Conservation (phyloP, 2,797 vertebrate genomes). For the Delichon dasypus region DNA sequence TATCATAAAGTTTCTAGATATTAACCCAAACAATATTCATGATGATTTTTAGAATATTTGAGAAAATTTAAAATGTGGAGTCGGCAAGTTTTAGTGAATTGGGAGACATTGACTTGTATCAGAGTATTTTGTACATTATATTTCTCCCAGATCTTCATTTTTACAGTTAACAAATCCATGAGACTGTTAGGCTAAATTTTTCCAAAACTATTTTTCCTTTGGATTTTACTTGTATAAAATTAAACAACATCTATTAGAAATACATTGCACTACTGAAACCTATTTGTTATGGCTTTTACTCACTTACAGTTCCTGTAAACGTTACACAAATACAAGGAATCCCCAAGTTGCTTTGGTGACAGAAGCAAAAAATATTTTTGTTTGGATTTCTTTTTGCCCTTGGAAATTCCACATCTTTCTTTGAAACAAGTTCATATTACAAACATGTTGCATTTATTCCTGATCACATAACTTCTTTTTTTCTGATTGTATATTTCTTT, state of each 20-base stretch:
- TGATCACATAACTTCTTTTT: background rate
- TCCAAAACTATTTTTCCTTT: background rate
- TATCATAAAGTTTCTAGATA: background rate
- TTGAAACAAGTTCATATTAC: background rate
- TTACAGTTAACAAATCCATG: background rate
- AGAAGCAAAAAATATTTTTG: background rate
- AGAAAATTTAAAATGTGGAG: background rate
- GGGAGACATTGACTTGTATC: background rate
- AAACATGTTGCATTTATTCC: background rate
- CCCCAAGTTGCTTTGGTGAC: background rate
- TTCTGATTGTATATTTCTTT: background rate
- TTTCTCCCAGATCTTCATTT: background rate
- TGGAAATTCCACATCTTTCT: background rate
- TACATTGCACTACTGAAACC: background rate
- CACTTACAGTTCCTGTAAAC: background rate
- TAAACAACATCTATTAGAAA: background rate
- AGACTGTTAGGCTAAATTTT: background rate
- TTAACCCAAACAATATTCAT: background rate
- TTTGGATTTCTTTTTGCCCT: too few relatives aligned
- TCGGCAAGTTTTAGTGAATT: background rate
- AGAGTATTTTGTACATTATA: background rate
- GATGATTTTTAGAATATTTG: background rate
- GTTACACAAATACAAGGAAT: background rate
- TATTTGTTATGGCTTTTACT: background rate
- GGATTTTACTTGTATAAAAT: background rate